Conservation (phyloP, 2,888 invertebrate species). For the Camptogramma bilineatum region DNA sequence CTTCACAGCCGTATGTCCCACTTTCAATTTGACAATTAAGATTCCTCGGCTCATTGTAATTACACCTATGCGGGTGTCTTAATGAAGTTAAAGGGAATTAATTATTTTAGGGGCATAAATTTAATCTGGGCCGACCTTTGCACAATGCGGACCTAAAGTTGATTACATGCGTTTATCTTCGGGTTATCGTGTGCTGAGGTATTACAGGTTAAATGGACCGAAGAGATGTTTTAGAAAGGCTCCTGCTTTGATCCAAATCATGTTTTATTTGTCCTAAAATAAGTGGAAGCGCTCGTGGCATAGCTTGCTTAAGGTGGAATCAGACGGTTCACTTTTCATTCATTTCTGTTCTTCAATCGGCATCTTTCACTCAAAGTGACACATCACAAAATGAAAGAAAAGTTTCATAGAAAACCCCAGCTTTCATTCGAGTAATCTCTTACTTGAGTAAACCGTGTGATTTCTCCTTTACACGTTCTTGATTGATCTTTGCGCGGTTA, state of each 20-base stretch:
- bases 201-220: constrained; percentile 41
- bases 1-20: constrained; percentile 52
- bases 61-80: constrained; percentile 85
- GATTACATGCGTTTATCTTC: constrained; percentile 63
- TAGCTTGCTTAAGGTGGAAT: no score
- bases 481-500: no score
- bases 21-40: constrained; percentile 82
- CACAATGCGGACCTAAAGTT: constrained; percentile 65
- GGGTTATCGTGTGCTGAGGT: constrained; percentile 53
- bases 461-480: no score
- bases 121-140: constrained; percentile 79
- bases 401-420: no score
- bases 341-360: no score
- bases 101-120: constrained; percentile 83
- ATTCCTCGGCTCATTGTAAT: constrained; percentile 84
- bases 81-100: constrained; percentile 85
- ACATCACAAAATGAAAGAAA: no score
- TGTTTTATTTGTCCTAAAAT: neutral
- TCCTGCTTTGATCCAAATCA: neutral
- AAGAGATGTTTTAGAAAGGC: constrained; percentile 14
- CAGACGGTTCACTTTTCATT: no score
- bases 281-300: no score
- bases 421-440: no score
- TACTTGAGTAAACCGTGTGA: no score
- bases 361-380: no score